Evolutionary conservation across 35 echinoderm and acorn worm genomes (phyloP).

Genomic region (Diadema setosum): DNA sequence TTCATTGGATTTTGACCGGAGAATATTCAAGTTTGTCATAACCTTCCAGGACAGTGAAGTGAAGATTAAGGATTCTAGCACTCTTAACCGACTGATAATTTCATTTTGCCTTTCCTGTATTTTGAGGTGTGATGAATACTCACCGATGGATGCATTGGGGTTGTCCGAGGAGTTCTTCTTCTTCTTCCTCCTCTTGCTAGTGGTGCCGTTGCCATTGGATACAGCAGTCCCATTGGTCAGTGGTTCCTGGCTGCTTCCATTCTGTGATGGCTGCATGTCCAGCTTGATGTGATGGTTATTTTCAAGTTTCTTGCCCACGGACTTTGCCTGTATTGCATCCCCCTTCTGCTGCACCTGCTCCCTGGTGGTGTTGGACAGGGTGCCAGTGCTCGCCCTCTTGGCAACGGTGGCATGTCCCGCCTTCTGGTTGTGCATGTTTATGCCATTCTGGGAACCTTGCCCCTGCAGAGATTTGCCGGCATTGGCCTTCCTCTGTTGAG

Average conservation of each 20-base stretch:
- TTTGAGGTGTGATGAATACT: too few relatives aligned
- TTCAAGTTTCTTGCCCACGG: neutral
- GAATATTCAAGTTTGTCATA: too few relatives aligned
- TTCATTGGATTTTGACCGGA: too few relatives aligned
- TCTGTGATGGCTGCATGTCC: neutral
- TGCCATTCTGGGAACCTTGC: neutral
- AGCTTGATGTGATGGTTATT: constrained; percentile 20
- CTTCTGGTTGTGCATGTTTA: constrained; percentile 11
- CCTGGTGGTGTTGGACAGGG: constrained; percentile 20
- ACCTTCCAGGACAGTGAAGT: too few relatives aligned
- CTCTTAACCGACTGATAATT: too few relatives aligned
- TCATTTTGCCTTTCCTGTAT: too few relatives aligned
- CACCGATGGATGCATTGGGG: constrained; percentile 76
- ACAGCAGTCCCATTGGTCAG: neutral
- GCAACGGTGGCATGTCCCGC: neutral
- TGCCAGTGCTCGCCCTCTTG: neutral
- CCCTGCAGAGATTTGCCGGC: neutral
- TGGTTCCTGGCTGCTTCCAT: constrained; percentile 10
- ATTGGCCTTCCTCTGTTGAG: neutral
- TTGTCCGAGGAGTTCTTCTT: constrained; percentile 53
- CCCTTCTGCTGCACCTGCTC: constrained; percentile 7
- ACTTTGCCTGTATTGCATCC: neutral
- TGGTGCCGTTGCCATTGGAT: constrained; percentile 40
- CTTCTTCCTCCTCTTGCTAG: constrained; percentile 77
- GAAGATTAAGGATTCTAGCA: too few relatives aligned